Base-by-base conservation (phyloP, 2,113 vertebrate genomes). In the Rhea pennata region DNA sequence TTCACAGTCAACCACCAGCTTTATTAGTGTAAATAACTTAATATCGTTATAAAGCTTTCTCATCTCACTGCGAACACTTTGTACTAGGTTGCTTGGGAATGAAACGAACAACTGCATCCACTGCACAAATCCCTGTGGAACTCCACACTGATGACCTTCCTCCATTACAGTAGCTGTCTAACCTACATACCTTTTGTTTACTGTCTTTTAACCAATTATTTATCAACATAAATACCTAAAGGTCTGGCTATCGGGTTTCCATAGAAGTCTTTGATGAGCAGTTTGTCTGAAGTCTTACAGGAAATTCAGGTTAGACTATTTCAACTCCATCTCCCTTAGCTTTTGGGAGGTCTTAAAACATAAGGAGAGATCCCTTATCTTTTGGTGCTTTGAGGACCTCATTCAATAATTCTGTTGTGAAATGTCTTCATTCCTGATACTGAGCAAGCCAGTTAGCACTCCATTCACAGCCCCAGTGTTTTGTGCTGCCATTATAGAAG, bases 131-230 rank as follows among this genome's bases (percentile, higher is more conserved):
- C 94, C 91, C 89, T 31, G 66, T 84, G 91, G 82, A 95, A 76
- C 50, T 85, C 74, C 0, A 5, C 0, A 5, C 74, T 96, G 92
- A 95, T 95, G 94, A 95, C 93, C 87, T 92, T 62, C 44, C 36
- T 92, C 66, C 74, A 69, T 27, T 89, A 74, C 81, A 87, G 72
- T 78, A 87, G 77, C 81, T 91, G 46, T 40, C 74, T 95, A 95
- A 95, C 94, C 84, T 89, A 84, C 81, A 91, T 97, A 93, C 73
- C 80, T 96, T 95, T 89, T 92, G 94, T 95, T 95, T 40, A n/a
- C 65, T 89, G 81, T 91, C 84, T 92, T 91, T 91, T 92, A 89
- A 91, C 88, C 84, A 65, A 84, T 94, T 95, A 95, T 97, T 95
- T 92, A 87, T 97, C 93, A 95, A 82, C 58, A 89, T 92, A 95